phyloP scores from a whole-genome alignment of 2,797 vertebrate genomes.

The Catostomus latipinnis region DNA sequence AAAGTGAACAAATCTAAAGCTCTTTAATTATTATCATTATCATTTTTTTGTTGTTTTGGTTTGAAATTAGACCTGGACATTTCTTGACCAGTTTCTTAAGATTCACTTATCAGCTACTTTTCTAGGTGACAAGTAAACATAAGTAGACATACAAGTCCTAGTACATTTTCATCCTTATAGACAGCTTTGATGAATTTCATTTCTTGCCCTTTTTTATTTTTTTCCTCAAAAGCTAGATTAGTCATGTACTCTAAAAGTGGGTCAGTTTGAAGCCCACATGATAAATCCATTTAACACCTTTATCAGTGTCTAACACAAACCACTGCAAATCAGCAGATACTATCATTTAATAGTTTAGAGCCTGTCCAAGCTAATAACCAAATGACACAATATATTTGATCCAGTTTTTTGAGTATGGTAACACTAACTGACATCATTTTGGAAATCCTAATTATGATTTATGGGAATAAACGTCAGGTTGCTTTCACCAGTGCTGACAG shows the following conservation, averaged over 20 bases:
- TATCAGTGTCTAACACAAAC: slow-evolving; percentile 38
- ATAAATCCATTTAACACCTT: slow-evolving; percentile 52
- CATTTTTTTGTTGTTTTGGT: too few relatives aligned
- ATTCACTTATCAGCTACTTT: too few relatives aligned
- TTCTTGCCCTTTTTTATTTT: background rate
- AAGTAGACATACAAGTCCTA: too few relatives aligned
- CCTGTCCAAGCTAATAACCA: slow-evolving; percentile 20
- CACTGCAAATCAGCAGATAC: slow-evolving; percentile 20
- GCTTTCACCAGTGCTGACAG: too few relatives aligned
- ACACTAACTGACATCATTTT: too few relatives aligned
- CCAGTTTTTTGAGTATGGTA: slow-evolving; percentile 4
- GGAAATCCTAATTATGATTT: too few relatives aligned
- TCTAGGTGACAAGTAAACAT: too few relatives aligned
- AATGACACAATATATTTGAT: slow-evolving; percentile 17
- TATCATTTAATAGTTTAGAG: slow-evolving; percentile 41
- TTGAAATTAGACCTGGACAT: too few relatives aligned
- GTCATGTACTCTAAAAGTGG: slow-evolving; percentile 38
- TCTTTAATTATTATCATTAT: too few relatives aligned
- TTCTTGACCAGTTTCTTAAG: too few relatives aligned
- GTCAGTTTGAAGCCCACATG: slow-evolving; percentile 40
- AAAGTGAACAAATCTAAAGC: too few relatives aligned
- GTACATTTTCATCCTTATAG: background rate
- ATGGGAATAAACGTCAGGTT: too few relatives aligned
- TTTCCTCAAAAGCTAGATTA: slow-evolving; percentile 17
- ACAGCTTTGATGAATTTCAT: slow-evolving; percentile 18